Percentiles rank a stretch among this genome's conserved stretches.
Evolutionary conservation across 2,113 vertebrate species (phyloP).

Genomic region (Antigone vipio): DNA sequence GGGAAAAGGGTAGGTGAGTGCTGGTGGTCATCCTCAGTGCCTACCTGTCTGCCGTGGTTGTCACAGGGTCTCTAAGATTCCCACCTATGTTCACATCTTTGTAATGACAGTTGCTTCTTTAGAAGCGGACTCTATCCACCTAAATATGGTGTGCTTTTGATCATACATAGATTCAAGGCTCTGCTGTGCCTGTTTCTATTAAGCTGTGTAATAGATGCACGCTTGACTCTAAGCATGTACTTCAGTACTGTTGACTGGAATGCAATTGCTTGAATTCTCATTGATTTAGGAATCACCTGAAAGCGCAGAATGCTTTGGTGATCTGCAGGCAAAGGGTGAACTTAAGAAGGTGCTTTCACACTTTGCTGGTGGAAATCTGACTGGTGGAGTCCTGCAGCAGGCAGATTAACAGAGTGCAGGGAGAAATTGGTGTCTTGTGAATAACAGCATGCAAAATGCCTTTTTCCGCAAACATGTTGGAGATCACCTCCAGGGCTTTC

Average conservation of each 20-base stretch:
- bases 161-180: accelerated
- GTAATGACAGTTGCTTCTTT: not conserved
- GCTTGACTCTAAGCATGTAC: not conserved
- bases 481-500: not conserved
- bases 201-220: too few relatives aligned
- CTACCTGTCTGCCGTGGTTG: not conserved
- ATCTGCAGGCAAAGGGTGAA: not conserved
- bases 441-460: not conserved
- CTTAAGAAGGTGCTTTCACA: not conserved
- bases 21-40: not conserved
- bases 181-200: not conserved
- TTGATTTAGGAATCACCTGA: not conserved
- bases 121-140: not conserved
- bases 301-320: not conserved
- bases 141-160: not conserved
- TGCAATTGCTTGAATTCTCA: not conserved
- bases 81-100: not conserved
- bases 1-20: not conserved
- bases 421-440: not conserved
- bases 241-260: not conserved
- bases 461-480: not conserved
- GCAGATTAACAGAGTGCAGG: not conserved
- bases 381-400: not conserved
- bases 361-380: not conserved
- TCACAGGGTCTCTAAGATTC: not conserved